Conservation (phyloP, 2,888 invertebrate genomes). For the Stegophylla sp. region DNA sequence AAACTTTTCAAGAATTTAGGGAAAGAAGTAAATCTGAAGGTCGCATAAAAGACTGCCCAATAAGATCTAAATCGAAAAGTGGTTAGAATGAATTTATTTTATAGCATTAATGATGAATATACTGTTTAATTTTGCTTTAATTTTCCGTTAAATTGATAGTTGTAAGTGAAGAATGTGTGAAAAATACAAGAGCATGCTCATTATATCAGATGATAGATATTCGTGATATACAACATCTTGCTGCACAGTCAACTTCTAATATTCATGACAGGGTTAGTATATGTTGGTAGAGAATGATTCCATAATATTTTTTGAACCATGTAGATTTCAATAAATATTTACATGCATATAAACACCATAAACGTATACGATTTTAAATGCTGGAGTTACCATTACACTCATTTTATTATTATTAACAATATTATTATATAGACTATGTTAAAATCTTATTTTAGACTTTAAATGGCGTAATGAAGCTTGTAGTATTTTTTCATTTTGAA, state of each 20-base stretch:
- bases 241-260: conserved; percentile 53
- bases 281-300: background rate
- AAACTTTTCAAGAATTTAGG: conserved; percentile 59
- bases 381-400: too few species aligned
- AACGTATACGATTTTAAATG: too few species aligned
- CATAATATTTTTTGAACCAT: too few species aligned
- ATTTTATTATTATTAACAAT: too few species aligned
- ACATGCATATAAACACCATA: too few species aligned
- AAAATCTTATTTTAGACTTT: too few species aligned
- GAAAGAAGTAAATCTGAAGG: conserved; percentile 63
- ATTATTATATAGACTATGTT: too few species aligned
- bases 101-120: too few species aligned
- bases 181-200: conserved; percentile 56
- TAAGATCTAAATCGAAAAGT: conserved; percentile 57
- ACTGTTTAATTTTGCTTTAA: background rate
- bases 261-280: conserved; percentile 19
- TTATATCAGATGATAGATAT: conserved; percentile 54
- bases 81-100: conserved; percentile 3
- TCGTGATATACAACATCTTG: conserved; percentile 38
- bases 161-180: conserved; percentile 26
- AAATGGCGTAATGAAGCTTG: too few species aligned
- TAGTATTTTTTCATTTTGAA: too few species aligned
- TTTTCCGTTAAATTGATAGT: background rate
- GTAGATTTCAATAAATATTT: too few species aligned
- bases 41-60: conserved; percentile 61